Evolutionary conservation across 2,797 vertebrate genomes (phyloP), one percentile per base, ranked within the genome.

Genomic region (Tympanoctomys barrerae): DNA sequence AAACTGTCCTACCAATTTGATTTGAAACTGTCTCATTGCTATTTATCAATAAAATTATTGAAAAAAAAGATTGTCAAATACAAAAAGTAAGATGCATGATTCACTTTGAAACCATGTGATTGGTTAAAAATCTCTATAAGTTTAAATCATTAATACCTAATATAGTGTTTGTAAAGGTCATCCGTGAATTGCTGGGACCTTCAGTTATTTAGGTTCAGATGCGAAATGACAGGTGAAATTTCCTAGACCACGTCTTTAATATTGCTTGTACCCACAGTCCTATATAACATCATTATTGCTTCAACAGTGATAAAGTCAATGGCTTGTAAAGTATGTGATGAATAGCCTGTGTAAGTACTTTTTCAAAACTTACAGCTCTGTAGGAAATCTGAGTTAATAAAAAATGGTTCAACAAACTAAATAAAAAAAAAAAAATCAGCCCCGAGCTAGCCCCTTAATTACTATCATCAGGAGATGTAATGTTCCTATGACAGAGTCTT

Each of bases 231-330:
- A 94, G 39, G 36, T 71, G 36, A 86, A 95, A 75, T 19, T 77
- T 95, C 84, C 33, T 64, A 12, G 85, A 79, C 22, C 39, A 57
- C 57, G 77, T 79, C 36, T 93, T 94, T 91, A 95, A 79, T 26
- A 89, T 75, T 26, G 22, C 46, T 62, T 83, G 31, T 83, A 96
- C 85, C 68, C 64, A 83, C 66, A 93, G 68, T 68, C 39, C n/a
- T 92, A 90, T 86, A 71, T 80, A 96, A 94, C 49, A 59, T 95
- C 26, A 96, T 95, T 94, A 92, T 90, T 93, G 49, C 73, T 89
- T 57, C 57, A 94, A 91, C 39, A 94, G 14, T 94, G 91, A 91
- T 81, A 91, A 97, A 97, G 22, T 87, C 95, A 97, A 90, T 96
- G 87, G n/a, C 36, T 88, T 94, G 62, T 91, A 96, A 96, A 96